Evolutionary conservation across 2,888 invertebrate species (phyloP).

Genomic region (Tiliacea citrago): DNA sequence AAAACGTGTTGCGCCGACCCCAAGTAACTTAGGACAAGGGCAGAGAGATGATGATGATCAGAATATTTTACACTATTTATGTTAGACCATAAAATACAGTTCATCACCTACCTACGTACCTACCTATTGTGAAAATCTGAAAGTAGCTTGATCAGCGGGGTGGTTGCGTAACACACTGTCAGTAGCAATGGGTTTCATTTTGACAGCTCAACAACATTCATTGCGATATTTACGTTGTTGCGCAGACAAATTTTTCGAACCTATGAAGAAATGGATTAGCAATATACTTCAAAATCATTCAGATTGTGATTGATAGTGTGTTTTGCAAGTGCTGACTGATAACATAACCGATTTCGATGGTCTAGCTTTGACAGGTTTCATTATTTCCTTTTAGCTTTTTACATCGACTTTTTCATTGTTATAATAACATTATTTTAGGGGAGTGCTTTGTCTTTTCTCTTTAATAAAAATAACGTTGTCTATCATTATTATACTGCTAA

Average conservation of each 20-base stretch:
- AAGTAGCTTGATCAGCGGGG: neutral
- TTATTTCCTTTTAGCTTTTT: neutral
- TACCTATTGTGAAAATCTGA: neutral
- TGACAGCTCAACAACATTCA: too few relatives aligned
- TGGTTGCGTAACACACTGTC: too few relatives aligned
- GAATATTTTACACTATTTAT: slow-evolving; percentile 1
- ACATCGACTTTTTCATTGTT: neutral
- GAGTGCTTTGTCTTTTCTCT: neutral
- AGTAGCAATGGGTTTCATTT: too few relatives aligned
- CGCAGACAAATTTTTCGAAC: too few relatives aligned
- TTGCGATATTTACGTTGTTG: too few relatives aligned
- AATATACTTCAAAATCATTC: too few relatives aligned
- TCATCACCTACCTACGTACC: neutral
- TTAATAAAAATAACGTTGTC: neutral
- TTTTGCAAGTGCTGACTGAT: neutral
- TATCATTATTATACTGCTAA: neutral
- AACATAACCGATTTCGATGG: neutral
- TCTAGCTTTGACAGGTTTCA: neutral
- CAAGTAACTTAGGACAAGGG: neutral
- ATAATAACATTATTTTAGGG: neutral
- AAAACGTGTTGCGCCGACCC: neutral
- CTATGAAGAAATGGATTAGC: too few relatives aligned
- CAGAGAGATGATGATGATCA: neutral
- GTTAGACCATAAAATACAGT: neutral
- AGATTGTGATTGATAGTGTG: too few relatives aligned